phyloP scores from a whole-genome alignment of 2,888 invertebrate species.

The Drosophila mettleri region DNA sequence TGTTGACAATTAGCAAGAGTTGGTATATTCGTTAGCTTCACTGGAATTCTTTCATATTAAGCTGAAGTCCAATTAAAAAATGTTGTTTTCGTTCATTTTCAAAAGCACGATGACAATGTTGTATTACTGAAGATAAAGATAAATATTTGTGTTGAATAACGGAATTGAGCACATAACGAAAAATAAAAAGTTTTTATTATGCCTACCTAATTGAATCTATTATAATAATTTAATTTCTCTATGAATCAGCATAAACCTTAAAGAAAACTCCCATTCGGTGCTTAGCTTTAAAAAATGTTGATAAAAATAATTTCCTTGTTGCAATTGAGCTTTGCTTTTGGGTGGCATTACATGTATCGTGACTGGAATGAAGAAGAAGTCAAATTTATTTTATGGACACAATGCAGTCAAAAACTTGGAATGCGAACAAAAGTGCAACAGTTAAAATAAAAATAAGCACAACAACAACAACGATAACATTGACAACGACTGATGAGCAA shows the following conservation, averaged over 20 bases:
- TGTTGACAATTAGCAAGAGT: neutral
- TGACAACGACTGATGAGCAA: constrained; percentile 47
- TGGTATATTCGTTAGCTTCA: neutral
- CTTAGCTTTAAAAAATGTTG: neutral
- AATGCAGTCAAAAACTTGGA: constrained; percentile 30
- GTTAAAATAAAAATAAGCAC: constrained; percentile 41
- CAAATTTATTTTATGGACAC: constrained; percentile 19
- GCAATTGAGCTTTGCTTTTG: constrained; percentile 31
- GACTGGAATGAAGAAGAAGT: constrained; percentile 36
- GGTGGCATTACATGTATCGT: constrained; percentile 33
- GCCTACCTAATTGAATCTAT: neutral
- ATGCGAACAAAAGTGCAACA: constrained; percentile 57
- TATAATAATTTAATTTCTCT: neutral
- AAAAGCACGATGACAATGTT: neutral
- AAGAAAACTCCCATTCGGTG: neutral
- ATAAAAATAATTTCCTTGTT: constrained; percentile 6
- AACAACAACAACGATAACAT: constrained; percentile 13
- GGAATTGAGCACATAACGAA: neutral
- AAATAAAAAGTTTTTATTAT: neutral
- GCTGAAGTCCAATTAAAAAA: neutral
- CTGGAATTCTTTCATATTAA: neutral
- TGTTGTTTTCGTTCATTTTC: too few relatives aligned
- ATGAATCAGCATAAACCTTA: neutral
- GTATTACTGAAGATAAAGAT: neutral
- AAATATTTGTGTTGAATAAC: neutral